phyloP scores from a whole-genome alignment of 2,797 vertebrate genomes.

The Pogoniulus pusillus region DNA sequence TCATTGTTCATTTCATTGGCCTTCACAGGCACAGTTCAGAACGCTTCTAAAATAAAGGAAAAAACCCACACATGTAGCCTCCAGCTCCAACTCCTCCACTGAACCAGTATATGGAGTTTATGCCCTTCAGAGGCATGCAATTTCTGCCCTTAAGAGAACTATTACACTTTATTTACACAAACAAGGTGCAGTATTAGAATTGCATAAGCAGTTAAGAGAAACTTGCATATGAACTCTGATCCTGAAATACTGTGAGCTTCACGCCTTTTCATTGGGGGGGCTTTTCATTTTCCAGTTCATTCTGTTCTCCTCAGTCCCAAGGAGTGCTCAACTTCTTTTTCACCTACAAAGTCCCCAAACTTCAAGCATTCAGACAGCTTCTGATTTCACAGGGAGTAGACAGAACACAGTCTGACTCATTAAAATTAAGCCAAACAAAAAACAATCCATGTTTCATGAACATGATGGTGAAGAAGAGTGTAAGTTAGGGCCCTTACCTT shows the following conservation, averaged over 20 bases:
- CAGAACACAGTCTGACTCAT: not conserved
- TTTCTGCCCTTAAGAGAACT: not conserved
- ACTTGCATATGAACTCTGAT: not conserved
- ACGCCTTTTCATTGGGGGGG: accelerated
- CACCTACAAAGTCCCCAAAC: not conserved
- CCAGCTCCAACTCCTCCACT: not conserved
- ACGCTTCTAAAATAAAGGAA: not conserved
- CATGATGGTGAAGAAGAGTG: not conserved
- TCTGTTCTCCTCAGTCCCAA: not conserved
- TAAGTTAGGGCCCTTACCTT: not conserved
- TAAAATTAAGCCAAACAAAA: not conserved
- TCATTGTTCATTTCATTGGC: not conserved
- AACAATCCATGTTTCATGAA: not conserved
- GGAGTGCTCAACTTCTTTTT: not conserved
- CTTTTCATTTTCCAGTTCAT: not conserved
- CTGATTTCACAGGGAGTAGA: not conserved
- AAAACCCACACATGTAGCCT: not conserved
- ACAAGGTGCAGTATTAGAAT: not conserved
- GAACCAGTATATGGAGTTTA: not conserved
- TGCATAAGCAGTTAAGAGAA: not conserved
- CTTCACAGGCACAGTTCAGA: not conserved
- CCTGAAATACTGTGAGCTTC: not conserved
- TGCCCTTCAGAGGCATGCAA: not conserved
- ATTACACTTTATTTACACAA: not conserved
- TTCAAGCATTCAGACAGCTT: not conserved